These are phyloP conservation scores for Centropyge bicolor DNA, from an alignment of 2,797 vertebrate genomes.

Conservation along the genomic window DNA sequence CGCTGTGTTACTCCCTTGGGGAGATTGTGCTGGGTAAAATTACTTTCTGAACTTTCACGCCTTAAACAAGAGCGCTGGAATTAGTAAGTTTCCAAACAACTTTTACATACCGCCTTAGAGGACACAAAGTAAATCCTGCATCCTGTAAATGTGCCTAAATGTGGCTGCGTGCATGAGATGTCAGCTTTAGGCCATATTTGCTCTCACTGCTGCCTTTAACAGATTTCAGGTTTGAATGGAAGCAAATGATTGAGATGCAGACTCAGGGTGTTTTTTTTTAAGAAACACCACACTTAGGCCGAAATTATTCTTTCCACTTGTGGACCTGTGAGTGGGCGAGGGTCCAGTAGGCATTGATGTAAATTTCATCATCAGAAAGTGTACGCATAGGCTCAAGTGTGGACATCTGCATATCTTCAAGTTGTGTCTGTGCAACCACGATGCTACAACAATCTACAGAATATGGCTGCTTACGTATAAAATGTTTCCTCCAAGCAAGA, in stretches of 20 bases:
- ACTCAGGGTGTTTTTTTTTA: neutral
- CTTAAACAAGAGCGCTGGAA: conserved; percentile 54
- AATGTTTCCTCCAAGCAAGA: too few species aligned
- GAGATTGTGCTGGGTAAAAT: conserved; percentile 43
- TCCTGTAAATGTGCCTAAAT: conserved; percentile 23
- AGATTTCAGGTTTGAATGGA: conserved; percentile 26
- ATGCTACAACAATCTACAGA: too few species aligned
- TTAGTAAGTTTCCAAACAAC: conserved; percentile 43
- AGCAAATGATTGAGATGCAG: conserved; percentile 14
- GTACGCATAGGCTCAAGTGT: too few species aligned
- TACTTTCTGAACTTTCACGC: conserved; percentile 57
- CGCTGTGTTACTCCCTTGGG: conserved; percentile 38
- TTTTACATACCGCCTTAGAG: conserved; percentile 18
- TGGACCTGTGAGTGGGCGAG: too few species aligned
- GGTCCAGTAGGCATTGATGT: too few species aligned
- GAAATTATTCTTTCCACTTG: too few species aligned
- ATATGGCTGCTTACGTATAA: too few species aligned
- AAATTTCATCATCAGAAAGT: too few species aligned
- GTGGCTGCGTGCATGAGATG: conserved; percentile 10
- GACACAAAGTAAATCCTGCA: neutral
- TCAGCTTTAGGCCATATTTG: conserved; percentile 25
- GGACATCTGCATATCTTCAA: too few species aligned
- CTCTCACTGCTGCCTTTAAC: conserved; percentile 28
- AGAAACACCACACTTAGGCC: neutral
- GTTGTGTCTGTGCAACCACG: too few species aligned